Evolutionary conservation across 2,888 invertebrate species (phyloP).

Genomic region (Gonocerus acuteangulatus): DNA sequence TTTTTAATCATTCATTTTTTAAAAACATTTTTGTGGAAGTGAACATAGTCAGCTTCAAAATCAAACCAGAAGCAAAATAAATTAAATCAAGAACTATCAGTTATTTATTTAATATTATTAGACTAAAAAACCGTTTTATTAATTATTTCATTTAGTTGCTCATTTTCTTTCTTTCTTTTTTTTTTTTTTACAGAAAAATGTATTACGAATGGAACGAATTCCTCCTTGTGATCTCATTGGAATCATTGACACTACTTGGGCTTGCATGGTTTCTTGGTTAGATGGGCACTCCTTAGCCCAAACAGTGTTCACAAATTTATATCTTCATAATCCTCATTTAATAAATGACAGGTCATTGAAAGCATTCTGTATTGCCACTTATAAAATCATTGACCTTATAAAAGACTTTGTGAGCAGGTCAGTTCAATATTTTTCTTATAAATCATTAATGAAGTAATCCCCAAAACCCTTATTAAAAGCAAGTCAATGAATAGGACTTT

Average conservation of each 20-base stretch:
- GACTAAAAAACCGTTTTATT: too few species aligned
- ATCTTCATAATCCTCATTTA: constrained; percentile 80
- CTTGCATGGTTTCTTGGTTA: constrained; percentile 93
- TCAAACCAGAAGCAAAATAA: too few species aligned
- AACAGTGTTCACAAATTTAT: constrained; percentile 93
- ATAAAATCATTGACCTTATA: constrained; percentile 82
- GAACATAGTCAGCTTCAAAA: too few species aligned
- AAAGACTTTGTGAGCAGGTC: constrained; percentile 81
- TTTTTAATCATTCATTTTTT: too few species aligned
- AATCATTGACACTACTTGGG: constrained; percentile 86
- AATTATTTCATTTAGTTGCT: too few species aligned
- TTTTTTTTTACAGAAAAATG: constrained; percentile 54
- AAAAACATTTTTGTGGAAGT: too few species aligned
- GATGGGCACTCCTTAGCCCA: constrained; percentile 95
- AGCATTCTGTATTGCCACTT: constrained; percentile 77
- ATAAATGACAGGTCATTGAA: constrained; percentile 75
- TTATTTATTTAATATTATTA: too few species aligned
- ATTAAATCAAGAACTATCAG: too few species aligned
- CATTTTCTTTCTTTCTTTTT: too few species aligned
- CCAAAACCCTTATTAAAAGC: too few species aligned
- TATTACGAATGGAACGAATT: constrained; percentile 67
- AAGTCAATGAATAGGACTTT: too few species aligned
- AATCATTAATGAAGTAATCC: constrained; percentile 21
- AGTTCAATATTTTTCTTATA: constrained; percentile 40
- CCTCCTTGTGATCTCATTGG: constrained; percentile 76